Evolutionary conservation across 2,113 vertebrate species (phyloP).

Genomic region (Ctenomys sociabilis): DNA sequence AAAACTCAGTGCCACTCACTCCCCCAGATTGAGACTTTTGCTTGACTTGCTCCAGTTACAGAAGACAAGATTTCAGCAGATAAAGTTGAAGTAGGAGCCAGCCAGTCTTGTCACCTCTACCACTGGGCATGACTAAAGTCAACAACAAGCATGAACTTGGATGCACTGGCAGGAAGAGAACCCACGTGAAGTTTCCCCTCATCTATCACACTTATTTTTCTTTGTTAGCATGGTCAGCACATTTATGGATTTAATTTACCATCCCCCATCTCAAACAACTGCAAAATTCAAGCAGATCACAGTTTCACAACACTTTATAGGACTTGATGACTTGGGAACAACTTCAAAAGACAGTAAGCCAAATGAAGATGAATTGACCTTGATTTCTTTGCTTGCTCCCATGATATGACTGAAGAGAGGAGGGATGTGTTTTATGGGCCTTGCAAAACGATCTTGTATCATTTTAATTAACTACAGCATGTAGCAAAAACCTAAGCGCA

Average conservation of each 20-base stretch:
- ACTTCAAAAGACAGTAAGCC: neutral
- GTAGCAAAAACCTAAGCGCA: neutral
- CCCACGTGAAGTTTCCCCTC: neutral
- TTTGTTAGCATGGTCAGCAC: conserved; percentile 12
- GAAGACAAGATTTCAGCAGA: conserved; percentile 32
- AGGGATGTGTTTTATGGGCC: neutral
- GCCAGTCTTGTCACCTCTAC: neutral
- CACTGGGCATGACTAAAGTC: neutral
- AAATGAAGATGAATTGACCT: neutral
- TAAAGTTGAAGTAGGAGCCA: neutral
- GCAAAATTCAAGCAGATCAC: neutral
- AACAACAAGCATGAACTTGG: conserved; percentile 29
- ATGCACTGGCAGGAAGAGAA: conserved; percentile 10
- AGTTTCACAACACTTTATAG: neutral
- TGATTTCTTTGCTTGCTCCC: neutral
- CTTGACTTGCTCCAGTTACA: neutral
- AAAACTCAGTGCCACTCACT: neutral
- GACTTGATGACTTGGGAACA: neutral
- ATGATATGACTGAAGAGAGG: neutral
- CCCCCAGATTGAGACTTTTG: neutral
- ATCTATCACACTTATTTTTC: neutral
- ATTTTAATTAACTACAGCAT: conserved; percentile 17
- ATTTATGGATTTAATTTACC: neutral
- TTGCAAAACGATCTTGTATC: neutral
- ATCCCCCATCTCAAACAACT: neutral